Conservation (phyloP, 2,797 vertebrate genomes). For the Leucoraja ocellata region DNA sequence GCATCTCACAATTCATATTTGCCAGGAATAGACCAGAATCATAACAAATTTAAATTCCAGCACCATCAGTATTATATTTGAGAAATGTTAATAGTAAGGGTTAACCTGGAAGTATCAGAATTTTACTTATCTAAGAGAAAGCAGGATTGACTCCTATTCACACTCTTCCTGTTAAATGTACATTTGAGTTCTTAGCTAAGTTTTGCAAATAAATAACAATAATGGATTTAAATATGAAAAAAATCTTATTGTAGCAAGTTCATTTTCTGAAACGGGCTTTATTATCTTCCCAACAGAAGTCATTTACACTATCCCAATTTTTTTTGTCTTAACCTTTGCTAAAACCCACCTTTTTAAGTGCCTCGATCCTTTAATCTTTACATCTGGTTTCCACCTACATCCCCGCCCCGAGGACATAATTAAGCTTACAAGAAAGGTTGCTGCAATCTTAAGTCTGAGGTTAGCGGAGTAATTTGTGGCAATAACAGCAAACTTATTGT, state of each 20-base stretch:
- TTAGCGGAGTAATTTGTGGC: background rate
- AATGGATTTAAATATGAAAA: background rate
- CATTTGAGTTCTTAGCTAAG: background rate
- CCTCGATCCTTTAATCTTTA: background rate
- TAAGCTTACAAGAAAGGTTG: background rate
- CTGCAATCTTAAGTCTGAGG: background rate
- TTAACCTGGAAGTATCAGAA: background rate
- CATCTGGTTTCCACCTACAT: constrained; percentile 26
- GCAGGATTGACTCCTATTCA: background rate
- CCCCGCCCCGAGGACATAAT: background rate
- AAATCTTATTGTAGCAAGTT: background rate
- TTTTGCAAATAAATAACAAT: background rate
- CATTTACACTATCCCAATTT: background rate
- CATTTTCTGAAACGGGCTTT: background rate
- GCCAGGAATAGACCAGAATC: background rate
- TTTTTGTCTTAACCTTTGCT: background rate
- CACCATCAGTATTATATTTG: background rate
- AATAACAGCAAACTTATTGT: background rate
- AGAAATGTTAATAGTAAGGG: background rate
- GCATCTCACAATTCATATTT: background rate
- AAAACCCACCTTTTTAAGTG: background rate
- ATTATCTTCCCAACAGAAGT: background rate
- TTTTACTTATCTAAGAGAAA: background rate
- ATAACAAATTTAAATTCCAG: background rate
- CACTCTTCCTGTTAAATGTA: background rate